Evolutionary conservation across 92 coral and sea anemone species (phyloP).

Genomic region (Micromussa lordhowensis): DNA sequence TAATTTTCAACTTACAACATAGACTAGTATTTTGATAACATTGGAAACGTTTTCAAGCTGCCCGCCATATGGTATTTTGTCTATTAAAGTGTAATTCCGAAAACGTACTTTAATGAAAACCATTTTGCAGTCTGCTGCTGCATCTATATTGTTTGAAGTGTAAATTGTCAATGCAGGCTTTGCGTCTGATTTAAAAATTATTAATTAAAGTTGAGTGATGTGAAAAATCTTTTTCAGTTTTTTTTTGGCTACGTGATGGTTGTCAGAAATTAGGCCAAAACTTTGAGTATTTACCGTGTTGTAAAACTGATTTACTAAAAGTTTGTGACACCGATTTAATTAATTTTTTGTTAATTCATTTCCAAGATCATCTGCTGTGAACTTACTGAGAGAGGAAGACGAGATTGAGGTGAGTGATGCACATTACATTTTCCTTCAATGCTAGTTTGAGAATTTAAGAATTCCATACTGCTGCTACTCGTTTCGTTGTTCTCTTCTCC

Average conservation of each 20-base stretch:
- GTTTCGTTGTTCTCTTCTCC: too few species aligned
- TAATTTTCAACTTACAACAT: too few species aligned
- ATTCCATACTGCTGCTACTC: too few species aligned
- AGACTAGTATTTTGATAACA: too few species aligned
- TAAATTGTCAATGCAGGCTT: background rate
- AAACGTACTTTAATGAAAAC: too few species aligned
- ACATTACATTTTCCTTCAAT: background rate
- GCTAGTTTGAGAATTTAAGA: background rate
- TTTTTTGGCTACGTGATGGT: background rate
- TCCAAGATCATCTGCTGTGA: slow-evolving; percentile 40
- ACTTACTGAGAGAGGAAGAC: slow-evolving; percentile 32
- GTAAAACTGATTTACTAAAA: background rate
- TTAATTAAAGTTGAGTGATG: background rate
- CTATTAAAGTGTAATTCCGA: too few species aligned
- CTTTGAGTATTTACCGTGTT: background rate
- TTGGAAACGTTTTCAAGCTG: too few species aligned
- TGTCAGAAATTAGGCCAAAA: background rate
- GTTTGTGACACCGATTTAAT: background rate
- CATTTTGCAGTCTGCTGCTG: background rate
- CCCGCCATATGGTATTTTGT: too few species aligned
- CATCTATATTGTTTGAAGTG: background rate
- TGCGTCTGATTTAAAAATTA: background rate
- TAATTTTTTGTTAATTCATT: background rate
- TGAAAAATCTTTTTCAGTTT: background rate
- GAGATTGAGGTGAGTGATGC: slow-evolving; percentile 32